Base-by-base conservation (phyloP, 2,888 invertebrate species). In the Lathronympha strigana region DNA sequence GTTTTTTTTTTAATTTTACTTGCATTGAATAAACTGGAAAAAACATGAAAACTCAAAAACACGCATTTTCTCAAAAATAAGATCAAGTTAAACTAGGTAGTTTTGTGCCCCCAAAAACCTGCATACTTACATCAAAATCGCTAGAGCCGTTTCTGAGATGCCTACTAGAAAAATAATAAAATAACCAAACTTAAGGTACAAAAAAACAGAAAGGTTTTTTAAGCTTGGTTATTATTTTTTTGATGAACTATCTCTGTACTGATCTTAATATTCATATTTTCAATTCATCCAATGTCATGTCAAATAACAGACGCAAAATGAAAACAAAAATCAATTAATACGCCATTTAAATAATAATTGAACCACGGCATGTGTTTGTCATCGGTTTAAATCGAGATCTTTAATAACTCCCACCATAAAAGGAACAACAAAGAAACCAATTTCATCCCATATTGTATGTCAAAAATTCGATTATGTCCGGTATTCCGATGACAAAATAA, bases 371-470 rank as follows among this genome's bases (percentile, higher is more conserved):
- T 66, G 66, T 61, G 61, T 66, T 61, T 66, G 49, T 54, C 66
- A 66, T 67, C 64, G 51, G n/a, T 64, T 64, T 62, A 64, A 71
- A 69, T 71, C 70, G 72, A 76, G 70, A 77, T 71, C 74, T 79
- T 79, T 83, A 81, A 81, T 82, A 81, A 77, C 79, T 69, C 76
- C 76, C 68, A 68, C 78, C 79, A 79, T 82, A 83, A 84, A 87
- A 83, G 83, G 83, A 75, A 77, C 77, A 78, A 88, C 85, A 88
- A 85, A 84, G 80, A 80, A 88, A 86, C 86, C 89, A 89, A 91
- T 91, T 90, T 88, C 83, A 87, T 81, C 81, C 78, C 72, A 80
- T 82, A 90, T 88, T 90, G 90, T 90, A 86, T 88, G 87, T 87
- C 87, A 84, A 87, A 86, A 89, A 88, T 84, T 90, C 87, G 86